Conservation (phyloP, 2,113 vertebrate genomes). For the human region GRCh38 chr2:103018501-103019000, state of each 20-base stretch:
- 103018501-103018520: not conserved
- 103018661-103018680: not conserved
- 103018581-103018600: not conserved
- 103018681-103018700: not conserved
- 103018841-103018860: not conserved
- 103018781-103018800: not conserved
- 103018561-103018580: not conserved
- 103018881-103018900: not conserved
- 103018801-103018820: not conserved
- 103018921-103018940: too few relatives aligned
- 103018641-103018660: not conserved
- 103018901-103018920: not conserved
- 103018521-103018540: not conserved
- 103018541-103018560: not conserved
- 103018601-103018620: not conserved
- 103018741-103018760: not conserved
- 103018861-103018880: not conserved
- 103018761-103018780: not conserved
- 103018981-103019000: not conserved
- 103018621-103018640: not conserved
- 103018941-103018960: not conserved
- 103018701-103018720: not conserved
- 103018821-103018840: not conserved
- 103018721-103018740: not conserved
- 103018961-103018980: not conserved